Evolutionary conservation across 2,113 vertebrate genomes (phyloP).

Genomic region (Setophaga kirtlandii): DNA sequence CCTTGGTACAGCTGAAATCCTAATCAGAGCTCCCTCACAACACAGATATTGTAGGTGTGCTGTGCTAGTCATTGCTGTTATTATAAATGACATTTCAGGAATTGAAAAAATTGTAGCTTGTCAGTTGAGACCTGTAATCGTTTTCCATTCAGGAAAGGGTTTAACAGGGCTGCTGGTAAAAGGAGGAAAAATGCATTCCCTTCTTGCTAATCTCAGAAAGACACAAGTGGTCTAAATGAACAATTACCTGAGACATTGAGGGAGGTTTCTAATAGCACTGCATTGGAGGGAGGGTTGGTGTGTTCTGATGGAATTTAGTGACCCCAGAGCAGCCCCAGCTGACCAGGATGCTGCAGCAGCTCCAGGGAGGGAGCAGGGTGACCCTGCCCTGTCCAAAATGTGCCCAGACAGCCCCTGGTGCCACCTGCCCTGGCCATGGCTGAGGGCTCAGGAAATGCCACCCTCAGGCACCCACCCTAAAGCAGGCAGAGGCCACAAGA

Average conservation of each 20-base stretch:
- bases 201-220: background rate
- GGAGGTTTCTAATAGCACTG: background rate
- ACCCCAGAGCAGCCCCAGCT: background rate
- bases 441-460: no score
- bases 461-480: no score
- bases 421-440: background rate
- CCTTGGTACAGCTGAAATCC: slow-evolving; percentile 16
- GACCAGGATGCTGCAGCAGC: background rate
- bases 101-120: slow-evolving; percentile 33
- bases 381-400: rapidly evolving
- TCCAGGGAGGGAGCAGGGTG: background rate
- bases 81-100: slow-evolving; percentile 39
- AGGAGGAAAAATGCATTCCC: background rate
- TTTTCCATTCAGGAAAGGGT: slow-evolving; percentile 42
- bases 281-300: background rate
- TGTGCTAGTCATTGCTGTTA: slow-evolving; percentile 30
- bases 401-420: background rate
- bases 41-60: slow-evolving; percentile 13
- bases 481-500: background rate
- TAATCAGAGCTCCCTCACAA: slow-evolving; percentile 29
- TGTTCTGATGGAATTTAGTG: background rate
- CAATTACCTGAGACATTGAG: slow-evolving; percentile 27
- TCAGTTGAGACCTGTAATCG: slow-evolving; percentile 52
- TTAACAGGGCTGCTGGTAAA: slow-evolving; percentile 29
- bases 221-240: slow-evolving; percentile 29